Base-by-base conservation (phyloP, 2,113 vertebrate genomes). In the Sprattus sprattus region DNA sequence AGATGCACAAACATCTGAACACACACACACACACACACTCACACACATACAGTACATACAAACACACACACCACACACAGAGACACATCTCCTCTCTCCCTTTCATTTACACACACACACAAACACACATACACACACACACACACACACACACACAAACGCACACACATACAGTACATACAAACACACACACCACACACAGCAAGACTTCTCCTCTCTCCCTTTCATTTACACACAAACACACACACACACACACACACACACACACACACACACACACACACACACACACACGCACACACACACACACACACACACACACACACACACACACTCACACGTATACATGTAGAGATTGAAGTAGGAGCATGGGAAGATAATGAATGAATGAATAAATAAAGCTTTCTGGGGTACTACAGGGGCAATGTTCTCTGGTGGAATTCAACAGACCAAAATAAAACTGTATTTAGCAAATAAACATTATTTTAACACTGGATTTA, bases 361-460 rank as follows among this genome's bases (percentile, higher is more conserved):
- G 46, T 8, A 10, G 10, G 46, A 47, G 25, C 82, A 85, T 45
- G 84, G 89, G 86, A 82, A 83, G 87, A 60, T 22, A 9, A n/a
- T 67, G 13, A 60, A 6, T 67, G 60, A 67, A 25, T 67, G n/a
- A 67, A 67, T 67, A n/a, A 32, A 71, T 32, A 6, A 67, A 67
- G 6, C 64, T 15, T 13, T 11, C 2, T 71, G 64, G 10, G n/a
- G 64, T 28, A 71, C 32, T 10, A 32, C 10, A 32, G 32, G n/a
- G n/a, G 25, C 8, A 28, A 32, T 71, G 64, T 25, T 71, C 64
- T 15, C n/a, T 28, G 32, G 25, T 13, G 8, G 85, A 88, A 88
- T 90, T 88, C 89, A 92, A 90, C 84, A 91, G 85, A 84, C 82
- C 82, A 84, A 81, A 45, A 90, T 89, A 88, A 86, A 54, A 78